These are phyloP conservation scores for Tragelaphus imberbis DNA, from an alignment of 2,113 vertebrate species.

Conservation along the genomic window DNA sequence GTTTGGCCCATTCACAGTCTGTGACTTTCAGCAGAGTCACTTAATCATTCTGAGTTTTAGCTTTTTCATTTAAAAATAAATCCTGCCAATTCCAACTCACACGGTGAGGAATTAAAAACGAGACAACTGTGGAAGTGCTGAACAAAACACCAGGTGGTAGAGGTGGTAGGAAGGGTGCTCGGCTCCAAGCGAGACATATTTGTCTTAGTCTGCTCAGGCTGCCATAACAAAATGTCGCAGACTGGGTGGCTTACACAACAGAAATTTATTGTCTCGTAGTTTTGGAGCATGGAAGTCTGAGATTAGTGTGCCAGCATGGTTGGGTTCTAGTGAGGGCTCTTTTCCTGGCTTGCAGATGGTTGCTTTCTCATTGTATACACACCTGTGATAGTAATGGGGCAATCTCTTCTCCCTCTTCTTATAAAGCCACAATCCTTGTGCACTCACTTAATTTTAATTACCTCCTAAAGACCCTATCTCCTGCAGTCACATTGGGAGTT, in stretches of 20 bases:
- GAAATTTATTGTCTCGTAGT: conserved; percentile 4
- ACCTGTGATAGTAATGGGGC: background rate
- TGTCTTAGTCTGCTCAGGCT: conserved; percentile 21
- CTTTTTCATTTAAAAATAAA: conserved; percentile 49
- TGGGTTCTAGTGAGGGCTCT: background rate
- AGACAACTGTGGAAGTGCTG: conserved; percentile 26
- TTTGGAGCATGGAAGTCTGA: background rate
- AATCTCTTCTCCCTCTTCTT: background rate
- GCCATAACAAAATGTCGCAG: background rate
- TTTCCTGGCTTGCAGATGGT: background rate
- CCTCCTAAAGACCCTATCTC: background rate
- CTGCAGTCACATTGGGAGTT: background rate
- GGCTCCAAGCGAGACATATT: conserved; percentile 11
- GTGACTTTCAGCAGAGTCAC: background rate
- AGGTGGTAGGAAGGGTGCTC: conserved; percentile 28
- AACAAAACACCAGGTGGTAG: conserved; percentile 48
- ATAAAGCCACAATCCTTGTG: background rate
- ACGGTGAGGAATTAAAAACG: conserved; percentile 51
- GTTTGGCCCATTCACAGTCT: background rate
- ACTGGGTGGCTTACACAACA: background rate
- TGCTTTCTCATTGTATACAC: background rate
- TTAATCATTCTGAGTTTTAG: background rate
- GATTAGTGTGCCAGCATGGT: background rate
- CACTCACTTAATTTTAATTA: background rate
- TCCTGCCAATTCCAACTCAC: conserved; percentile 45